Conservation (phyloP, 2,113 vertebrate genomes). For the Donacobius atricapilla region DNA sequence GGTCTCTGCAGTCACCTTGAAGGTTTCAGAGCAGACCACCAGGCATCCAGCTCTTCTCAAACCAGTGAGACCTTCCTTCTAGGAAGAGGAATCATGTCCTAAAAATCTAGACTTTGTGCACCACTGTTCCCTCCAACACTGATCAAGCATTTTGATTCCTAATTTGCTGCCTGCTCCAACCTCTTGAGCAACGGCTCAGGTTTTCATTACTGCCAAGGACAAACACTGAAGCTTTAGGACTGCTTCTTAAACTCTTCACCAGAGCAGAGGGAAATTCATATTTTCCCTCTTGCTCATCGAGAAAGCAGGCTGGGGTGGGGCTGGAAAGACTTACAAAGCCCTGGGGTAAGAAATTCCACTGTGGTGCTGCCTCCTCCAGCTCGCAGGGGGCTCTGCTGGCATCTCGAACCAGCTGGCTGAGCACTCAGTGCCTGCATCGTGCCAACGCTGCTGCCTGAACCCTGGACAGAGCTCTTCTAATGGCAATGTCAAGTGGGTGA, state of each 20-base stretch:
- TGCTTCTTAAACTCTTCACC: neutral
- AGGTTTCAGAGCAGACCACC: neutral
- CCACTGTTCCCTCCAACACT: neutral
- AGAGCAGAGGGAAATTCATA: neutral
- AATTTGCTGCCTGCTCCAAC: neutral
- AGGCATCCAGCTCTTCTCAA: neutral
- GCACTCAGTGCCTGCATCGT: neutral
- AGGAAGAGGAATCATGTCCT: neutral
- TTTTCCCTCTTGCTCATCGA: neutral
- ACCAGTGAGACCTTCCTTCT: neutral
- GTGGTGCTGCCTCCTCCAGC: neutral
- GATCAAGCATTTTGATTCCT: neutral
- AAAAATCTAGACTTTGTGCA: neutral
- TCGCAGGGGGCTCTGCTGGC: neutral
- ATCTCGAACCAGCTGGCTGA: neutral
- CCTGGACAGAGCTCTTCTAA: neutral
- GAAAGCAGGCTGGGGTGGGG: neutral
- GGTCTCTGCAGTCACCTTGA: neutral
- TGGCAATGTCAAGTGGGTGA: neutral
- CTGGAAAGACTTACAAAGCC: neutral
- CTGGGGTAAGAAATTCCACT: neutral
- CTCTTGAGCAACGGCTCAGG: neutral
- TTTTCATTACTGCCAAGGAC: neutral
- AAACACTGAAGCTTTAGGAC: neutral
- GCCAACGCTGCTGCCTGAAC: neutral